Conservation (phyloP, 2,113 vertebrate genomes). For the Engraulis encrasicolus region DNA sequence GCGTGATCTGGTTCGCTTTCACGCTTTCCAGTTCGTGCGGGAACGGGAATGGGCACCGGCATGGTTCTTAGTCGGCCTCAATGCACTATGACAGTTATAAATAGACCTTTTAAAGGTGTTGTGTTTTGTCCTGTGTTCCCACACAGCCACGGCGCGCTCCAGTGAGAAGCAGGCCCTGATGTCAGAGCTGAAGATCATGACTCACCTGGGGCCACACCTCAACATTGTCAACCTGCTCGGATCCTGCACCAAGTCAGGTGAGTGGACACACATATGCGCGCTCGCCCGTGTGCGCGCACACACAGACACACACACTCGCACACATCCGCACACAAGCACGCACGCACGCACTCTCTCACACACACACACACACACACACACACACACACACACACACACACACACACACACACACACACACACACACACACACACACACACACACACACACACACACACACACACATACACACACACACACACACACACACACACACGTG, state of each 20-base stretch:
- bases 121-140: background rate
- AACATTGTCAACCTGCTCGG: conserved; percentile 98
- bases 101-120: background rate
- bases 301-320: background rate
- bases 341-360: background rate
- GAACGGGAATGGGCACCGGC: too few relatives aligned
- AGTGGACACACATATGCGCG: too few relatives aligned
- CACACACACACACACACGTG: background rate
- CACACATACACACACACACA: conserved; percentile 22
- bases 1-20: too few relatives aligned
- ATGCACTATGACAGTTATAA: too few relatives aligned
- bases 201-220: conserved; percentile 94
- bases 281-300: too few relatives aligned
- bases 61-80: too few relatives aligned
- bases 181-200: conserved; percentile 99
- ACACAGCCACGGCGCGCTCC: conserved; percentile 91
- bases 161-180: conserved; percentile 98
- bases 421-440: background rate
- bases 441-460: background rate
- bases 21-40: too few relatives aligned
- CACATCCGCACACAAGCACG: background rate
- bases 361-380: conserved; percentile 8
- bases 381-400: background rate
- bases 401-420: background rate
- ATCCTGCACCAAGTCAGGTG: conserved; percentile 98